Conservation (phyloP, 2,113 vertebrate species). For the Bufo gargarizans region DNA sequence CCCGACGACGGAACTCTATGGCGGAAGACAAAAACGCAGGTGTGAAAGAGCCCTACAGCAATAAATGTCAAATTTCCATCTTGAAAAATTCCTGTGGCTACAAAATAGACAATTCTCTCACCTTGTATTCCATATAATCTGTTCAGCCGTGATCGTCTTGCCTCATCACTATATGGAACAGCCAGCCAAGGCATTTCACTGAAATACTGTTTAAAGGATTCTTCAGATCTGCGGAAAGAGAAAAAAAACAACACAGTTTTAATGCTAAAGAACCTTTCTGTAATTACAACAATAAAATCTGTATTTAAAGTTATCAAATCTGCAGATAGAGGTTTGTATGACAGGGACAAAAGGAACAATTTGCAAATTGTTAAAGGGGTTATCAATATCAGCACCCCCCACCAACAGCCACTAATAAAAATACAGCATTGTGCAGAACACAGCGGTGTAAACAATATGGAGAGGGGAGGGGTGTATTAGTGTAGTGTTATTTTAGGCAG, state of each 20-base stretch:
- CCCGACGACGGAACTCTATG: too few species aligned
- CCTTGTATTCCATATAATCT: slow-evolving; percentile 98
- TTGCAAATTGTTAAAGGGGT: too few species aligned
- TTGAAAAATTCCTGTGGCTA: background rate
- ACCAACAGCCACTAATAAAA: too few species aligned
- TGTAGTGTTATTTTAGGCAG: too few species aligned
- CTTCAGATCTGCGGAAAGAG: slow-evolving; percentile 84
- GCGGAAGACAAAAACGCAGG: too few species aligned
- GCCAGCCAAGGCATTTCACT: slow-evolving; percentile 98
- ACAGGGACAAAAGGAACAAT: background rate
- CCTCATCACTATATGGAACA: slow-evolving; percentile 89
- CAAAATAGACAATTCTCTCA: slow-evolving; percentile 61
- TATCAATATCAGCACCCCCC: too few species aligned
- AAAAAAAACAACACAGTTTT: background rate
- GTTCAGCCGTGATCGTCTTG: slow-evolving; percentile 91
- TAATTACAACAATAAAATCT: background rate
- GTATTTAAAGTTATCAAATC: background rate
- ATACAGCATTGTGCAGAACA: too few species aligned
- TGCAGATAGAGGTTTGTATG: background rate
- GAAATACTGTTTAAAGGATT: slow-evolving; percentile 98
- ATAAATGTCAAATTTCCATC: background rate
- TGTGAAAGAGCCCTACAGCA: too few species aligned
- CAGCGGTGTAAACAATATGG: too few species aligned
- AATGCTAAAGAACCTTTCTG: background rate
- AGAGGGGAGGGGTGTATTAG: too few species aligned